Base-by-base conservation (phyloP, 1,140 invertebrate genomes). In the Penaeus vannamei region DNA sequence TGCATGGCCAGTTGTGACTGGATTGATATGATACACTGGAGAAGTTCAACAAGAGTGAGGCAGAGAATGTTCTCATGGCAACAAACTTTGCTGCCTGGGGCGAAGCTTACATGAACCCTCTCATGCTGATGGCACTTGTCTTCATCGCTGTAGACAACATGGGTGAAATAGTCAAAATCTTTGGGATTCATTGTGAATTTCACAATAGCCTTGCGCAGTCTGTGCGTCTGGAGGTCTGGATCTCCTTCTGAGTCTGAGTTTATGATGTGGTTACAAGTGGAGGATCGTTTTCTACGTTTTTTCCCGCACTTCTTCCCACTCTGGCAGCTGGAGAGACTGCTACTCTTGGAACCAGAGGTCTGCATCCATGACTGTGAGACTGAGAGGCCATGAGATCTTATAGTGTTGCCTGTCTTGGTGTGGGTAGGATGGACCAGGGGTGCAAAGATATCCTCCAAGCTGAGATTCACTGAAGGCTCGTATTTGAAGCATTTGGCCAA, bases 121-220 rank as follows among this genome's bases (percentile, higher is more conserved):
- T 79, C 82, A 2, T 60, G 53, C n/a, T 84, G 69, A 20, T 32
- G 87, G 32, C 72, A 66, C 66, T 79, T 84, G 36, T 89, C 87
- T 19, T 89, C 87, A 64, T 89, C 87, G 5, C 87, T 89, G 60
- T 89, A 89, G 8, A 89, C 87, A 29, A 62, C 76, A 2, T 60
- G 66, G 32, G 87, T 89, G 59, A 84, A 89, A 59, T 89, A 89
- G 77, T 89, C 87, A 66, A 89, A 89, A 81, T 89, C 87, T 14
- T 89, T 89, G 19, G 87, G 87, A 61, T 89, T 89, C 82, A 89
- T 84, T 17, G 87, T 89, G 64, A 89, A 89, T 32, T 89, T 89
- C n/a, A 89, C 87, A 8, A 89, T 42, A 46, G 87, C 82, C 66
- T 80, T 89, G n/a, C 81, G 60, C 5, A 84, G 69, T 22, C 69